phyloP scores from a whole-genome alignment of 53 echinoderm and acorn worm genomes.

The Paracentrotus lividus region DNA sequence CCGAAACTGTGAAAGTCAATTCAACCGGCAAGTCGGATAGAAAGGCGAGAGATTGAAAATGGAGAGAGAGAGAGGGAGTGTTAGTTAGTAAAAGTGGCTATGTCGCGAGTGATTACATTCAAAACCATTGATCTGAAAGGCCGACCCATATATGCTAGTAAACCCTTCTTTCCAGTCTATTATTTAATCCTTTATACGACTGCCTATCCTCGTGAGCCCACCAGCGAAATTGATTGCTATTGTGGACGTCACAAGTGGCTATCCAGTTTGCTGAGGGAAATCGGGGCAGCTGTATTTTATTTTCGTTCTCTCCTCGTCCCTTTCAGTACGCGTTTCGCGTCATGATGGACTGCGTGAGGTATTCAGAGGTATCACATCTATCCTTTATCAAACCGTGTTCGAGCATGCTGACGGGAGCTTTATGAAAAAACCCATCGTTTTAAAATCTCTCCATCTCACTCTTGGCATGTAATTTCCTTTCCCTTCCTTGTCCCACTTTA shows the following conservation, averaged over 20 bases:
- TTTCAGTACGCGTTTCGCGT: slow-evolving; percentile 40
- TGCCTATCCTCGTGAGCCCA: slow-evolving; percentile 35
- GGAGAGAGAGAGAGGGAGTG: background rate
- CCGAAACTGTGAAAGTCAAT: slow-evolving; percentile 86
- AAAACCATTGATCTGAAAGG: slow-evolving; percentile 53
- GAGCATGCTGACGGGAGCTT: slow-evolving; percentile 56
- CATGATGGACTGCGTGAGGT: slow-evolving; percentile 57
- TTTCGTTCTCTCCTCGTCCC: slow-evolving; percentile 60
- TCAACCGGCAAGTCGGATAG: slow-evolving; percentile 16
- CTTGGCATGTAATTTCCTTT: slow-evolving; percentile 40
- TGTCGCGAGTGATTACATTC: slow-evolving; percentile 53
- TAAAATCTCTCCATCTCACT: slow-evolving; percentile 20
- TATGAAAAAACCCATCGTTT: slow-evolving; percentile 28
- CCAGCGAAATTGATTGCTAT: slow-evolving; percentile 68
- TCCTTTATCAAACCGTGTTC: slow-evolving; percentile 67
- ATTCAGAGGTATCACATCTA: slow-evolving; percentile 56
- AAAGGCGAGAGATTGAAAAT: slow-evolving; percentile 16
- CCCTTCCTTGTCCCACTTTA: slow-evolving; percentile 66
- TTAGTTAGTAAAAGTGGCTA: background rate
- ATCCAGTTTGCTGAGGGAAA: slow-evolving; percentile 33
- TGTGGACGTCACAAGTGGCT: slow-evolving; percentile 65
- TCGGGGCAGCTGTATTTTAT: slow-evolving; percentile 69
- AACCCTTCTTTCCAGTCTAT: background rate
- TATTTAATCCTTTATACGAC: slow-evolving; percentile 34
- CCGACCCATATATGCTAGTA: slow-evolving; percentile 55